phyloP scores from a whole-genome alignment of 2,888 invertebrate species.

The Cyclophora punctaria region DNA sequence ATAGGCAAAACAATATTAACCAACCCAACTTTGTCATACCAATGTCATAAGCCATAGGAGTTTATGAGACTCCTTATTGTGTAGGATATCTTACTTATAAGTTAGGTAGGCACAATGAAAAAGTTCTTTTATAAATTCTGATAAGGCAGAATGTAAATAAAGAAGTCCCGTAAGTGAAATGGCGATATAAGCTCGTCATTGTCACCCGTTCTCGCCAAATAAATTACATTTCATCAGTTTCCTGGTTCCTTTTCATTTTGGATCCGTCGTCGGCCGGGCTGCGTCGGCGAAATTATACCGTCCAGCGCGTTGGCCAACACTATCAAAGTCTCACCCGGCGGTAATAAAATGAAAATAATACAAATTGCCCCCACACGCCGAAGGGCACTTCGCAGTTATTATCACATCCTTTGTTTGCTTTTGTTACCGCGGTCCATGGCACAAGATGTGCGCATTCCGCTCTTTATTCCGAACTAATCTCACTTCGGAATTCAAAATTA shows the following conservation, averaged over 20 bases:
- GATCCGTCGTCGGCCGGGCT: conserved; percentile 48
- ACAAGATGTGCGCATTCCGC: too few relatives aligned
- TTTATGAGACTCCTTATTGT: too few relatives aligned
- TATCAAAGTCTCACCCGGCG: conserved; percentile 56
- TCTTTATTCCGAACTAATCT: too few relatives aligned
- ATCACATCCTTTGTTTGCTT: conserved; percentile 43
- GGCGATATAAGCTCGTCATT: conserved; percentile 25
- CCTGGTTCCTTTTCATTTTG: conserved; percentile 58
- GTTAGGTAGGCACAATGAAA: too few relatives aligned
- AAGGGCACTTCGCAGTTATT: conserved; percentile 29
- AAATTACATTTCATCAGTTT: conserved; percentile 62
- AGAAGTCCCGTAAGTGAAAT: conserved; percentile 12
- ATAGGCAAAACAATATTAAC: too few relatives aligned
- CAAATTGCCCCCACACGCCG: conserved; percentile 39
- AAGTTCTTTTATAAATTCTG: too few relatives aligned
- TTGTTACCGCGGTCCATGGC: too few relatives aligned
- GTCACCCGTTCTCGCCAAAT: conserved; percentile 43
- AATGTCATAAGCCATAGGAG: too few relatives aligned
- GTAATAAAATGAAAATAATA: conserved; percentile 67
- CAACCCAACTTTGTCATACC: too few relatives aligned
- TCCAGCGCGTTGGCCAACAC: conserved; percentile 58
- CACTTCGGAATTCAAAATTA: too few relatives aligned
- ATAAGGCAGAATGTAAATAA: conserved; percentile 12
- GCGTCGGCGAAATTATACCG: conserved; percentile 60
- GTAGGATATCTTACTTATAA: too few relatives aligned